Evolutionary conservation across 2,797 vertebrate species (phyloP), one percentile per base, ranked within the genome.

Genomic region (Coregonus suidteri): DNA sequence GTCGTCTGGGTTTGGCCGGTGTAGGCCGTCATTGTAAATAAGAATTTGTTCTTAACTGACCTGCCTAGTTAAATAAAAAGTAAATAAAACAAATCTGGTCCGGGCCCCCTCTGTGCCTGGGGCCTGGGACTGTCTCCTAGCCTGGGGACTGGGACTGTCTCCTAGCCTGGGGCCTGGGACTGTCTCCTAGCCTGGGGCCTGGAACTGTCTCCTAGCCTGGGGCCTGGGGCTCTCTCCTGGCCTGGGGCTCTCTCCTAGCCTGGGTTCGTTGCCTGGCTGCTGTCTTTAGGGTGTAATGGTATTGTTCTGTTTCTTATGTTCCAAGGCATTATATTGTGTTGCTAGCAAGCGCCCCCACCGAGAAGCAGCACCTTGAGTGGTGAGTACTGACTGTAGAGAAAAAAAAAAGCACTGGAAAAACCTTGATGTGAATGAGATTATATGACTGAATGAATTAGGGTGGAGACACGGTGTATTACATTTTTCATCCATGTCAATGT

Each of bases 321-420:
- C 94, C 91, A 96, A 97, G 96, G 96, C 95, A 96, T 96, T 97
- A 95, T 93, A 94, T 96, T 95, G 93, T 96, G 92, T 95, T 97
- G 92, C 93, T 95, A 90, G 95, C 95, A 88, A 96, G 95, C 1
- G 96, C 95, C 76, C 92, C 95, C 75, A 95, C 95, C 84, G 94
- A 96, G 93, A 94, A 96, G 87, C 95, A 97, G 90, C 95, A 94
- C 85, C 91, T 95, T 67, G 93, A 97, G 89, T 96, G 96, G 96
- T 96, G 91, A 97, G 96, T 96, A 93, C 77, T 76, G 65, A 2
- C 20, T 7, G 13, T 56, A 6, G 37, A 71, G 64, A 25, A 25
- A 25, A 1, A 1, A 25, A 25, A 25, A 25, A 25, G 64, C 66
- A 35, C 74, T 71, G 72, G 6, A 59, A 72, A 62, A 16, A 72